Conservation (phyloP, 2,113 vertebrate species). For the Panthera uncia region DNA sequence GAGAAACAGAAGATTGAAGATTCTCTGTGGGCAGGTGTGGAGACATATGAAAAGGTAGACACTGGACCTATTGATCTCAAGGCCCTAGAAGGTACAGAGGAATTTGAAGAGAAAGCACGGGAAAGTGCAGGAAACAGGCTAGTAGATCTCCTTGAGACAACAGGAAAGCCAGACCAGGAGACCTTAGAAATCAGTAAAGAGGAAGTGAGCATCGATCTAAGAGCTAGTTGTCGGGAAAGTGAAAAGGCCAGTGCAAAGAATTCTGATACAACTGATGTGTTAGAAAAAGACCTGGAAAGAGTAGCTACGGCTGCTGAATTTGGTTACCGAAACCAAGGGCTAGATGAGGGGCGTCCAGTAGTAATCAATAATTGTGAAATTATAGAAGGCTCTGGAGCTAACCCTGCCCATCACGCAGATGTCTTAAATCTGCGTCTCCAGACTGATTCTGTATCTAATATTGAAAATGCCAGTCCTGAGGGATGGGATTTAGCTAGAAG, state of each 20-base stretch:
- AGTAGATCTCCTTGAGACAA: conserved; percentile 39
- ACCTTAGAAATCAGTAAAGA: conserved; percentile 57
- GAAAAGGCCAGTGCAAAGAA: conserved; percentile 56
- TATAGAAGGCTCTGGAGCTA: conserved; percentile 15
- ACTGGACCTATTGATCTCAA: conserved; percentile 69
- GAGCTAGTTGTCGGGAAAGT: background rate
- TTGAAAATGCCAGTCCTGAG: conserved; percentile 47
- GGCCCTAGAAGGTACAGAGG: conserved; percentile 75
- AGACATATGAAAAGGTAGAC: conserved; percentile 85
- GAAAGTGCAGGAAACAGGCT: conserved; percentile 60
- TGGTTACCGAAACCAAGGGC: conserved; percentile 44
- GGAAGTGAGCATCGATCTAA: conserved; percentile 3
- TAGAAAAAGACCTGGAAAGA: conserved; percentile 56
- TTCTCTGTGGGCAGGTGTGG: conserved; percentile 79
- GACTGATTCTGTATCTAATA: conserved; percentile 37
- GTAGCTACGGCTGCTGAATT: background rate
- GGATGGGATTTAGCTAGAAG: conserved; percentile 54
- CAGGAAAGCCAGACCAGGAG: conserved; percentile 61
- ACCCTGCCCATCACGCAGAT: conserved; percentile 47
- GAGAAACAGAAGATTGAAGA: conserved; percentile 62
- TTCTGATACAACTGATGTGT: conserved; percentile 34
- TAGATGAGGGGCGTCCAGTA: conserved; percentile 50
- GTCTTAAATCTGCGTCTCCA: conserved; percentile 36
- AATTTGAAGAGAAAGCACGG: conserved; percentile 73
- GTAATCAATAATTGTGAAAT: conserved; percentile 21